Percentiles rank a stretch among this genome's conserved stretches.
These are phyloP conservation scores for Belonocnema kinseyi DNA, from an alignment of 1,140 invertebrate species.

Conservation along the genomic window DNA sequence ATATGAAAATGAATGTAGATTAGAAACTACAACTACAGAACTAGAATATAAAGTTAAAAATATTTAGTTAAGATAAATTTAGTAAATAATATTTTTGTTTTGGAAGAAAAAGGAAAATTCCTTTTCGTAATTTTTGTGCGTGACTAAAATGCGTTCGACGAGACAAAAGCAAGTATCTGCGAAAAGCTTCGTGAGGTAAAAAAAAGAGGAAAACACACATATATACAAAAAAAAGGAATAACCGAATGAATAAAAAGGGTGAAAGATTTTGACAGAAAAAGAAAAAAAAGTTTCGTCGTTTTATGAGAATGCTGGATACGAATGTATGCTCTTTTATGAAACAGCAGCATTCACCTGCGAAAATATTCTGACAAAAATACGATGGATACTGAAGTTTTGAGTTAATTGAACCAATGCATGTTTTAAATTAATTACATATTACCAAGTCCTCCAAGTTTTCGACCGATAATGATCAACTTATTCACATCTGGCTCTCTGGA, in stretches of 20 bases:
- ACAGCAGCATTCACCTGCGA: constrained; percentile 9
- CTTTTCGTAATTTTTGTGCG: constrained; percentile 7
- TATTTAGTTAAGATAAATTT: not conserved
- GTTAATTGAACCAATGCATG: not conserved
- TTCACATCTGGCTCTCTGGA: not conserved
- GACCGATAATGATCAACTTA: not conserved
- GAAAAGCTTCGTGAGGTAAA: not conserved
- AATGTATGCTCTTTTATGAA: not conserved
- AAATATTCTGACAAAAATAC: not conserved
- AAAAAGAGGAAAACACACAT: not conserved
- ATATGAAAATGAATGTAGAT: no score
- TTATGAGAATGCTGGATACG: not conserved
- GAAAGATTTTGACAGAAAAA: not conserved
- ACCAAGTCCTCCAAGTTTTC: not conserved
- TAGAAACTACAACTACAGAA: no score
- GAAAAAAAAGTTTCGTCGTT: constrained; percentile 22
- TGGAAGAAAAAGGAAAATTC: not conserved
- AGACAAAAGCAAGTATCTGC: constrained; percentile 7
- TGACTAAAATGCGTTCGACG: not conserved
- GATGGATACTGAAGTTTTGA: not conserved
- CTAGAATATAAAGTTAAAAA: not conserved
- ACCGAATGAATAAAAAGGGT: not conserved
- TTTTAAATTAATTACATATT: constrained; percentile 1
- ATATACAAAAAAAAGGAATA: not conserved
- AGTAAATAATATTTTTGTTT: not conserved